phyloP scores from a whole-genome alignment of 1,140 invertebrate genomes.

The Archivesica marissinica region DNA sequence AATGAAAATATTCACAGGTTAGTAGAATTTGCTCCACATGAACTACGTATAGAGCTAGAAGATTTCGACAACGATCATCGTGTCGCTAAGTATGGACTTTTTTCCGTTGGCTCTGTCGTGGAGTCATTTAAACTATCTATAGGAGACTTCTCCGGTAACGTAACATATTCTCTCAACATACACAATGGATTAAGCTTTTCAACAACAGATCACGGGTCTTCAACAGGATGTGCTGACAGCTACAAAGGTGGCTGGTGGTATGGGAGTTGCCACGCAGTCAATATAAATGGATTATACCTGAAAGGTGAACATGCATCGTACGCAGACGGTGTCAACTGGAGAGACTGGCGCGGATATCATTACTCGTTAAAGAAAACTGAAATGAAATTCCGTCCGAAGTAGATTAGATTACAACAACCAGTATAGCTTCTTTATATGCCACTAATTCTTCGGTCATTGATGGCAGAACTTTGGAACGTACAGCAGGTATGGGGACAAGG shows the following conservation, averaged over 20 bases:
- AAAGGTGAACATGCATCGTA: slow-evolving; percentile 65
- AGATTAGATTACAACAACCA: no score
- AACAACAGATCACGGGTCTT: slow-evolving; percentile 85
- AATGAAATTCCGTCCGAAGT: slow-evolving; percentile 79
- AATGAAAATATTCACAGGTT: slow-evolving; percentile 48
- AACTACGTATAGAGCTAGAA: slow-evolving; percentile 43
- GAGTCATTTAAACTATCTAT: background rate
- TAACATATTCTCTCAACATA: background rate
- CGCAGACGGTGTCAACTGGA: slow-evolving; percentile 86
- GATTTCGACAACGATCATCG: slow-evolving; percentile 45
- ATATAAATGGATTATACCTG: slow-evolving; percentile 86
- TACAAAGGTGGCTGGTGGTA: slow-evolving; percentile 87
- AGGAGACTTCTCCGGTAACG: background rate
- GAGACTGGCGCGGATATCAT: slow-evolving; percentile 84
- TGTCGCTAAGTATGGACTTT: background rate
- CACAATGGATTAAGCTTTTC: slow-evolving; percentile 86
- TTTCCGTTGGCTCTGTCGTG: slow-evolving; percentile 8
- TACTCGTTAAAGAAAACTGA: slow-evolving; percentile 84
- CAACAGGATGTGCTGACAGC: slow-evolving; percentile 86
- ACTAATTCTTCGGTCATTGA: no score
- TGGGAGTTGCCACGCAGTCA: slow-evolving; percentile 86
- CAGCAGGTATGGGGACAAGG: background rate
- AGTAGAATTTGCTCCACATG: slow-evolving; percentile 1
- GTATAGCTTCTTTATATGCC: background rate
- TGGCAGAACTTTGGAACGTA: no score